Evolutionary conservation across 2,113 vertebrate species (phyloP).

Genomic region (Parus major): DNA sequence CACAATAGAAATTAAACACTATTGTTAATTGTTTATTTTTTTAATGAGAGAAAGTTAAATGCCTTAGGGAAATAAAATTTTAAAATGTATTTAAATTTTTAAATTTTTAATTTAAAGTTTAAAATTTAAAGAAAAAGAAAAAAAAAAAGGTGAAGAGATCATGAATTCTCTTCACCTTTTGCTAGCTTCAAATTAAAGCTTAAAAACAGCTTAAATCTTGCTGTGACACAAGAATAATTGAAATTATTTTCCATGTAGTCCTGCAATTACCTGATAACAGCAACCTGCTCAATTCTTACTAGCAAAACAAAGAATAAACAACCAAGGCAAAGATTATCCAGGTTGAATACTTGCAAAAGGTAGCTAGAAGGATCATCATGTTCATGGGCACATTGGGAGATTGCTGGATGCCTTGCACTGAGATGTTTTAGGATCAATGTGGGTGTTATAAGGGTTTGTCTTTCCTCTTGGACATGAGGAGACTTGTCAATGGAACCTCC

Average conservation of each 20-base stretch:
- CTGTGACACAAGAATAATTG: not conserved
- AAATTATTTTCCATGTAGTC: not conserved
- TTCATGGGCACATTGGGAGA: not conserved
- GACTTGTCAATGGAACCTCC: not conserved
- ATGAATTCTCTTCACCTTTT: not conserved
- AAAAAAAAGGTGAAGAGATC: not conserved
- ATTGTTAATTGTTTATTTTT: no score
- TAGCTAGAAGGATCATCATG: not conserved
- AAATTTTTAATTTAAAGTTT: not conserved
- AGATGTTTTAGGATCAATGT: not conserved
- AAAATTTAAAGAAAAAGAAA: not conserved
- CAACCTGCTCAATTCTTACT: not conserved
- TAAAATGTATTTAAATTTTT: not conserved
- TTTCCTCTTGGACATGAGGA: not conserved
- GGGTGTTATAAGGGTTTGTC: not conserved
- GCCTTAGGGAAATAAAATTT: no score
- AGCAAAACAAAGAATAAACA: not conserved
- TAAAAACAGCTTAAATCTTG: not conserved
- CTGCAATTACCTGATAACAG: not conserved
- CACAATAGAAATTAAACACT: not conserved
- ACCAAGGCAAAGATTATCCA: not conserved
- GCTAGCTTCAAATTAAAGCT: not conserved
- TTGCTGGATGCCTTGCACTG: not conserved
- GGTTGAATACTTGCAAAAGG: not conserved
- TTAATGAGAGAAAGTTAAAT: not conserved